These are phyloP conservation scores for Heliocidaris tuberculata DNA, from an alignment of 35 echinoderm and acorn worm species.

Conservation along the genomic window DNA sequence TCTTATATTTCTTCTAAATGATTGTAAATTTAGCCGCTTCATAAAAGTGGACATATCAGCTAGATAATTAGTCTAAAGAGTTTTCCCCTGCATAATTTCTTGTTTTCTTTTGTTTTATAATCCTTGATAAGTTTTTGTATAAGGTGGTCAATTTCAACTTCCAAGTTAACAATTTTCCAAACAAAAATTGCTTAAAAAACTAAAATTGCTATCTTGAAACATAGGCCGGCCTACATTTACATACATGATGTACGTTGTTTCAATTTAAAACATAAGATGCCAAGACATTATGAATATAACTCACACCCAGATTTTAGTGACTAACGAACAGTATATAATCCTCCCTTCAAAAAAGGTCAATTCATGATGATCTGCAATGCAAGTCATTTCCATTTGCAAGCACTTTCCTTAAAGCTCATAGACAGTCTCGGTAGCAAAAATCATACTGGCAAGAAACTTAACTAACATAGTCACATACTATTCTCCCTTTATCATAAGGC, in stretches of 20 bases:
- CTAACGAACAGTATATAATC: not conserved
- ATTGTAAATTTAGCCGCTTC: too few species aligned
- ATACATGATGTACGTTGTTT: not conserved
- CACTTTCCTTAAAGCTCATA: too few species aligned
- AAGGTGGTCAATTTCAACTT: not conserved
- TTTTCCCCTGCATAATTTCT: too few species aligned
- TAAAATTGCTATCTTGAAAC: not conserved
- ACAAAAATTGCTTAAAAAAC: not conserved
- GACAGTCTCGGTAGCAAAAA: too few species aligned
- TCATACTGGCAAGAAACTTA: too few species aligned
- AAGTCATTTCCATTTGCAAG: conserved; percentile 4
- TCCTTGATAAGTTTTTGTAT: not conserved
- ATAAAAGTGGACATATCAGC: too few species aligned
- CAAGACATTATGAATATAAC: not conserved
- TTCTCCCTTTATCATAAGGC: too few species aligned
- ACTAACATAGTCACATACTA: too few species aligned
- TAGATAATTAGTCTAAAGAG: too few species aligned
- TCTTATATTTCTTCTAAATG: too few species aligned
- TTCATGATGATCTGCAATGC: conserved; percentile 1
- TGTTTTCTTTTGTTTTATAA: not conserved
- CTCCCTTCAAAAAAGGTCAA: conserved; percentile 16
- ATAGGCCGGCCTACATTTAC: not conserved
- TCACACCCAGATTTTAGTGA: not conserved
- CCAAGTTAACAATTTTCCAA: not conserved
- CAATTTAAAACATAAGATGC: not conserved